phyloP scores from a whole-genome alignment of 2,797 vertebrate genomes.

The Margarornis squamiger region DNA sequence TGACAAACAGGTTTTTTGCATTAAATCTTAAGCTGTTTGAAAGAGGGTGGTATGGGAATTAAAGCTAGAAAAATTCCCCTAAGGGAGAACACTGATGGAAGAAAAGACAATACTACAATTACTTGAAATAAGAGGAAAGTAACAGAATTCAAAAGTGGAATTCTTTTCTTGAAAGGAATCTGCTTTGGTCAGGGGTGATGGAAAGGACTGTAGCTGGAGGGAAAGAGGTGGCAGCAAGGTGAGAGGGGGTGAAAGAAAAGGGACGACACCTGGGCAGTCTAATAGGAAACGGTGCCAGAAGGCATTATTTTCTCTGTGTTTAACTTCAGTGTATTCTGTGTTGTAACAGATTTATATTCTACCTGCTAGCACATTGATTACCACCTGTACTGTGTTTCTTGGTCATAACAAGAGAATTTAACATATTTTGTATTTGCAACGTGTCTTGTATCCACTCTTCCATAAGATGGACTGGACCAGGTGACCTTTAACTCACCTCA shows the following conservation, averaged over 20 bases:
- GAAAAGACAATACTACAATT: slow-evolving; percentile 66
- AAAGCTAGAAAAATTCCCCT: slow-evolving; percentile 52
- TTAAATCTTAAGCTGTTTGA: slow-evolving; percentile 59
- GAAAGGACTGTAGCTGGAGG: background rate
- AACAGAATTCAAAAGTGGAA: slow-evolving; percentile 30
- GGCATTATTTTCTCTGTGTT: slow-evolving; percentile 2
- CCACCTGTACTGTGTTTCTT: background rate
- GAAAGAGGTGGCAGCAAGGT: background rate
- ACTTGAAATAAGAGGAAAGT: slow-evolving; percentile 55
- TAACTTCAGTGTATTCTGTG: background rate
- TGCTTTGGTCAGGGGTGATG: slow-evolving; percentile 3
- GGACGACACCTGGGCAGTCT: background rate
- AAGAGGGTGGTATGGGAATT: slow-evolving; percentile 35
- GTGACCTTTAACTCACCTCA: background rate
- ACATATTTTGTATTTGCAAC: background rate
- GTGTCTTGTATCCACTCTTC: background rate
- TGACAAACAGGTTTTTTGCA: slow-evolving; percentile 56
- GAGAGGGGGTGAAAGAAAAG: background rate
- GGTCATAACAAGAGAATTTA: background rate
- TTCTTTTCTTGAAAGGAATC: slow-evolving; percentile 53
- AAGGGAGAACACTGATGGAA: slow-evolving; percentile 30
- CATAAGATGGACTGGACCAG: background rate
- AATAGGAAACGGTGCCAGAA: background rate
- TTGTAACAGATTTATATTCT: background rate
- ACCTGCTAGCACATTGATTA: background rate